Conservation (phyloP, 2,888 invertebrate species). For the Pristionchus maxplancki region DNA sequence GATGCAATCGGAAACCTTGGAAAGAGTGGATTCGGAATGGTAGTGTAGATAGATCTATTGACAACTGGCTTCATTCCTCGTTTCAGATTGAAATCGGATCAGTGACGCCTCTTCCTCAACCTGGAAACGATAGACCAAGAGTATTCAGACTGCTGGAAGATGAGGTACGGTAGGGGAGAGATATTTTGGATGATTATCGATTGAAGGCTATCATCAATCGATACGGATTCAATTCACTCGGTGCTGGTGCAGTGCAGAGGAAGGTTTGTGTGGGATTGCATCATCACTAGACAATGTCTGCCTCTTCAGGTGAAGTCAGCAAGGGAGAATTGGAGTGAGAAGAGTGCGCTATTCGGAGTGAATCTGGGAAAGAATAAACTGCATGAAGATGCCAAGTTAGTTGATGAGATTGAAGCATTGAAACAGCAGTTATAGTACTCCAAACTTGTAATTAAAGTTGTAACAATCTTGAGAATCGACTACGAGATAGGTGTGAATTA, state of each 20-base stretch:
- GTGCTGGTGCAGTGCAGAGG: slow-evolving; percentile 82
- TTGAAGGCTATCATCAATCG: slow-evolving; percentile 74
- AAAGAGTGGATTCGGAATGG: slow-evolving; percentile 90
- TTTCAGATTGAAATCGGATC: slow-evolving; percentile 88
- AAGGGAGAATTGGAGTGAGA: slow-evolving; percentile 21
- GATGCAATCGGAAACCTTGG: slow-evolving; percentile 90
- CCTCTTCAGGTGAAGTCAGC: slow-evolving; percentile 30
- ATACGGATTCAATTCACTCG: slow-evolving; percentile 96
- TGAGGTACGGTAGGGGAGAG: slow-evolving; percentile 82
- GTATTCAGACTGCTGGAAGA: slow-evolving; percentile 91
- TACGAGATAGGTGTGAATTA: slow-evolving; percentile 85
- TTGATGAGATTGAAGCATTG: not conserved
- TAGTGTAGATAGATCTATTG: slow-evolving; percentile 85
- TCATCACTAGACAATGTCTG: not conserved
- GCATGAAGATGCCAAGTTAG: slow-evolving; percentile 83
- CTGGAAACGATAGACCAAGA: slow-evolving; percentile 93
- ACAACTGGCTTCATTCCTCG: not conserved
- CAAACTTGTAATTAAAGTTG: too few relatives aligned
- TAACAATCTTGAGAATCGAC: slow-evolving; percentile 68
- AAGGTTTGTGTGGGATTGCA: slow-evolving; percentile 57
- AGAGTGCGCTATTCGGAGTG: slow-evolving; percentile 84
- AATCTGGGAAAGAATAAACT: slow-evolving; percentile 97
- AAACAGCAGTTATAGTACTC: too few relatives aligned
- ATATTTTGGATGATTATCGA: slow-evolving; percentile 2
- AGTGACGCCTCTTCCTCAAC: slow-evolving; percentile 93